phyloP scores from a whole-genome alignment of 2,888 invertebrate genomes.

The Lucinisca nassula region DNA sequence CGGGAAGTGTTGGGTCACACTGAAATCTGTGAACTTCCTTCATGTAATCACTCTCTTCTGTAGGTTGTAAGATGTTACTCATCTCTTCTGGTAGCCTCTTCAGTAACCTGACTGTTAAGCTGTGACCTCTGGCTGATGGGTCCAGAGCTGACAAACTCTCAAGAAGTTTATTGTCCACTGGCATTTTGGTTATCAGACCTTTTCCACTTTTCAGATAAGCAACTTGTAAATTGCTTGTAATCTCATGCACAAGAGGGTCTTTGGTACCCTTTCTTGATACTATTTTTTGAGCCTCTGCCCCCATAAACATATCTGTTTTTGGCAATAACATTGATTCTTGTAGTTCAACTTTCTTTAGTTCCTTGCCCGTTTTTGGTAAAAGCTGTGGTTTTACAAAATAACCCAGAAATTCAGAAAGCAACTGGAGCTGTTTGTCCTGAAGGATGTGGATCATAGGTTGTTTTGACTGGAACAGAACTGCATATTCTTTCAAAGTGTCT shows the following conservation, averaged over 20 bases:
- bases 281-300: neutral
- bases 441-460: conserved; percentile 9
- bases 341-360: neutral
- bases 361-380: conserved; percentile 7
- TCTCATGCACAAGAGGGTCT: neutral
- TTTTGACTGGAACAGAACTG: conserved; percentile 18
- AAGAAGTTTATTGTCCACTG: conserved; percentile 55
- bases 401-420: conserved; percentile 16
- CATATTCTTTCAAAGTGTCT: neutral
- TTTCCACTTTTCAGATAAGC: neutral
- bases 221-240: neutral
- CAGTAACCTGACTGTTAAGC: conserved; percentile 24
- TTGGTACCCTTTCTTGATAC: neutral
- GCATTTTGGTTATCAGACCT: conserved; percentile 54
- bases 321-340: neutral
- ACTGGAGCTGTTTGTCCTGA: conserved; percentile 31
- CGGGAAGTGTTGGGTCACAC: conserved; percentile 31
- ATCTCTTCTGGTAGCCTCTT: conserved; percentile 32
- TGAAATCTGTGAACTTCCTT: conserved; percentile 34
- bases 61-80: conserved; percentile 39
- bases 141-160: conserved; percentile 48
- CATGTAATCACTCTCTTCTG: conserved; percentile 12
- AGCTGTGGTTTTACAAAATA: conserved; percentile 37
- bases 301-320: neutral
- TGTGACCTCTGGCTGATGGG: conserved; percentile 49